Evolutionary conservation across 2,888 invertebrate genomes (phyloP), one percentile per base, ranked within the genome.

Genomic region (Oscheius sp.): DNA sequence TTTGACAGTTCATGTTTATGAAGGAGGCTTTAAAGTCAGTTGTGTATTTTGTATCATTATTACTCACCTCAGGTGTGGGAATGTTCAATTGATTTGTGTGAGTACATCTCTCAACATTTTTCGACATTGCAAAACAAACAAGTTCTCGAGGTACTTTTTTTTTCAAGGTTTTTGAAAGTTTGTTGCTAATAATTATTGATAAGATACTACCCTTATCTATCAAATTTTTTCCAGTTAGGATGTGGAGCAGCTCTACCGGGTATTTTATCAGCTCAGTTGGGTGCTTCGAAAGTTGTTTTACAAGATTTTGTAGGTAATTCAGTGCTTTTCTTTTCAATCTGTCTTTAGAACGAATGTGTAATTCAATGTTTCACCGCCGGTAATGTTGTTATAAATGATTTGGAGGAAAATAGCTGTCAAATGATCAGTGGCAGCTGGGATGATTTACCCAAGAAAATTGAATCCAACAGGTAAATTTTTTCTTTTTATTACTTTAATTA

Each of bases 211-310:
- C n/a, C n/a, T n/a, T n/a, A n/a, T n/a, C n/a, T n/a, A n/a, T n/a
- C n/a, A n/a, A n/a, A n/a, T 17, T 22, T 61, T 22, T 76, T 77
- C 44, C 70, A 88, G 89, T 89, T 95, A 69, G 96, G 96, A 0
- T 96, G 95, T 89, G 96, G 96, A 5, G 90, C 92, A 63, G 95
- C 94, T 1, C 88, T 96, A 63, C 88, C 95, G 64, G 95, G 95
- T n/a, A 90, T 95, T 57, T 90, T 91, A 84, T 90, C 92, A 14
- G 88, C 92, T 44, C 86, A 90, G 49, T 89, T 90, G 81, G 92
- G 91, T 57, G 91, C 92, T 2, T 32, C 49, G 26, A 78, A 85
- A 9, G 92, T 93, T 12, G 91, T 91, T 84, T 94, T 95, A 88
- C 95, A 96, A 88, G 96, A 97, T 88, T 97, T 94, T 90, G 95